Base-by-base conservation (phyloP, 2,888 invertebrate species). In the Neoscelio sp. region DNA sequence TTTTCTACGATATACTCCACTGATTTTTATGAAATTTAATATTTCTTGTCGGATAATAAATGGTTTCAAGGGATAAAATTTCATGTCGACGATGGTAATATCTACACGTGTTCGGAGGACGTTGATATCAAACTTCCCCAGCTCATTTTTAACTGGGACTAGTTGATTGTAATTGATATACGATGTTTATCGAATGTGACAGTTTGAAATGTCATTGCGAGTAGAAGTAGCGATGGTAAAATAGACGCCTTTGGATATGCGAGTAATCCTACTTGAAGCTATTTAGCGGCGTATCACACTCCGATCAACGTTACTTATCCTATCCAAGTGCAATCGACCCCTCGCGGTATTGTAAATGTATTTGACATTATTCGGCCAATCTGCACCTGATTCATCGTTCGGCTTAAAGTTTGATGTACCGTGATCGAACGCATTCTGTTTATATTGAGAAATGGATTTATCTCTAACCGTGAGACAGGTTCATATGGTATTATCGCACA, bases 251-350 rank as follows among this genome's bases (percentile, higher is more conserved):
- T 68, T 56, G 30, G 30, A 54, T 50, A 17, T 38, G 54, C 17
- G 23, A 52, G 62, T 84, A 86, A 87, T 87, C 85, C 86, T 60
- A 82, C 83, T 86, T 81, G 79, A 86, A 82, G 78, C 82, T 84
- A 84, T 87, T 86, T 86, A 85, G 83, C 75, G 81, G 78, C 64
- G 80, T 83, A 84, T 84, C 84, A 75, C 79, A 81, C 81, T 81
- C 70, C 56, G 73, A 74, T 78, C 78, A 65, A 78, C 80, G 82
- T 82, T 78, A 81, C 80, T 77, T 80, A 71, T 80, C 80, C 78
- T 60, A 76, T 64, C 76, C 70, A 80, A 80, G 82, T 67, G 80
- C 64, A 76, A 79, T 78, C 83, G 82, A 82, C 67, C 82, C 82
- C 64, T 74, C 48, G n/a, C 7, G 30, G 23, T 42, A 67, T 71